Percentiles rank a stretch among this genome's conserved stretches.
These are phyloP conservation scores for Zoanthus sansibaricus DNA, from an alignment of 92 coral and sea anemone species.

Conservation along the genomic window DNA sequence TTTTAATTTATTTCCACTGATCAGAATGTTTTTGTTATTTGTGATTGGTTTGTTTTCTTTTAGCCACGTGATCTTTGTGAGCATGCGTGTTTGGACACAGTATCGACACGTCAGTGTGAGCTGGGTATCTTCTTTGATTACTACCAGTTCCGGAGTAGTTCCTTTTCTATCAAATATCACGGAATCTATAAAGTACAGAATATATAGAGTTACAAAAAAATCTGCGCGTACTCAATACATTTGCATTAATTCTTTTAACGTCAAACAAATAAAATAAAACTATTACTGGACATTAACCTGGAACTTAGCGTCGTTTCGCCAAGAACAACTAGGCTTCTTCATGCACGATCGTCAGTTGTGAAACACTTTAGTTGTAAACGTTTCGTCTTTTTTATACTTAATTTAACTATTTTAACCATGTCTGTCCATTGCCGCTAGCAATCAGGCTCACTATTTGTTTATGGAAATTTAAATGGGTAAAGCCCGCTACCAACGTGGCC, in stretches of 20 bases:
- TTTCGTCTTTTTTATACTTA: no score
- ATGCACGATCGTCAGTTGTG: no score
- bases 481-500: no score
- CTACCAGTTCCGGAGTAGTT: background rate
- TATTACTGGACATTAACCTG: no score
- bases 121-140: background rate
- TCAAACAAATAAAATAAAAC: no score
- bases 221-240: background rate
- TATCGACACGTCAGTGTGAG: conserved; percentile 17
- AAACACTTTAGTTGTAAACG: no score
- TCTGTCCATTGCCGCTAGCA: no score
- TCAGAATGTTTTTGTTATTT: background rate
- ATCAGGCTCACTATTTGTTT: no score
- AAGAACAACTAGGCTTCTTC: no score
- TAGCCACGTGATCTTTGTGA: conserved; percentile 22
- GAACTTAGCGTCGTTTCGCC: no score
- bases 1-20: conserved; percentile 30
- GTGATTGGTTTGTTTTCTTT: conserved; percentile 57
- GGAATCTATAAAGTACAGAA: background rate
- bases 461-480: no score
- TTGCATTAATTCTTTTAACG: background rate
- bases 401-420: no score
- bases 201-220: background rate
- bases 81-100: conserved; percentile 22
- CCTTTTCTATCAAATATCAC: conserved; percentile 12